Evolutionary conservation across 2,113 vertebrate species (phyloP).

Genomic region (Benitochromis conjunctus): DNA sequence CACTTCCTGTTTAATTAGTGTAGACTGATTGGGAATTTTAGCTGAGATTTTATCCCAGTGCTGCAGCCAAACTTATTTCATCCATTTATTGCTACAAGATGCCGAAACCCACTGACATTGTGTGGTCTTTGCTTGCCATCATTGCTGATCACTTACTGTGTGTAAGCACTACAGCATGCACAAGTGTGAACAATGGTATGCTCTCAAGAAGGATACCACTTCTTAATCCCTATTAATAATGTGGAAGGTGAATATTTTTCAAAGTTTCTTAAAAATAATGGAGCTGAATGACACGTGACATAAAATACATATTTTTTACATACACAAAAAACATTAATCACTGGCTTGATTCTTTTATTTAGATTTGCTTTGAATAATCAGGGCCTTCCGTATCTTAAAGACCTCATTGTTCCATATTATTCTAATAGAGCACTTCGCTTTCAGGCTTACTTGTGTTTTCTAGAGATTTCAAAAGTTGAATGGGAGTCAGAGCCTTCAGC

Average conservation of each 20-base stretch:
- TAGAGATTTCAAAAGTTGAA: background rate
- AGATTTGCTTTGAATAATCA: background rate
- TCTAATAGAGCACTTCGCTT: background rate
- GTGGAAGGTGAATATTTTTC: background rate
- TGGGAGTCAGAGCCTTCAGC: background rate
- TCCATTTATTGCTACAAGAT: background rate
- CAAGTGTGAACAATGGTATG: background rate
- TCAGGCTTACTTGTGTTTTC: background rate
- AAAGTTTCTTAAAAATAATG: background rate
- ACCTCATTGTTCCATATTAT: background rate
- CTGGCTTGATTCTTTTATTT: background rate
- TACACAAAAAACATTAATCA: no score
- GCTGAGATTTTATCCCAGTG: background rate
- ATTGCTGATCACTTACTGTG: background rate
- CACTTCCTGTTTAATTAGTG: background rate
- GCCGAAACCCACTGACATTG: fast-evolving
- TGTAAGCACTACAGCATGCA: background rate
- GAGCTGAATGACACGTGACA: fast-evolving
- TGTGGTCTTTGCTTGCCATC: background rate
- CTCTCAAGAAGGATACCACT: background rate
- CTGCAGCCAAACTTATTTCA: background rate
- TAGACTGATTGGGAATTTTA: background rate
- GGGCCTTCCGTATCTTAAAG: background rate
- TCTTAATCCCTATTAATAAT: background rate
- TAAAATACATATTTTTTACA: background rate